Base-by-base conservation (phyloP, 2,113 vertebrate species). In the Ondatra zibethicus region DNA sequence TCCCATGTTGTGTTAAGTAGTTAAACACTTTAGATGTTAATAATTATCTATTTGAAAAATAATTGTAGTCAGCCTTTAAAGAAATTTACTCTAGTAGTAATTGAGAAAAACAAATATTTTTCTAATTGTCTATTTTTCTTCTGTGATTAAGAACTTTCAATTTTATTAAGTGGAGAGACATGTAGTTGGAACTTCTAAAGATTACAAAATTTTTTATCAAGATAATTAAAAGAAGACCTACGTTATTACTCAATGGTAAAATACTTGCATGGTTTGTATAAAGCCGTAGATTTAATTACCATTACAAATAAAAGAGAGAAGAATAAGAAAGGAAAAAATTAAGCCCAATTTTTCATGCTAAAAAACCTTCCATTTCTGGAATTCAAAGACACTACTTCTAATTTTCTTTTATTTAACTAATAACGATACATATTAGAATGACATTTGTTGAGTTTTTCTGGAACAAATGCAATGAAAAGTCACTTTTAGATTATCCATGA, bases 121-220 rank as follows among this genome's bases (percentile, higher is more conserved):
- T 72, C 10, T n/a, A 36, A 13, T 11, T 36, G 23, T 3, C 31
- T 80, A 63, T 90, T 90, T 94, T 92, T 94, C 39, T 88, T 14
- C 25, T 93, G 47, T 68, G 45, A 89, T 92, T 86, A 81, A 97
- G 31, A 94, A 65, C 70, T 94, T 94, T 75, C n/a, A 55, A 81
- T 93, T 72, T 89, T 94, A 88, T 36, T 55, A 78, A 75, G 77
- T 85, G 10, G 36, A 12, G 36, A 95, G 29, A 5, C 70, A 85
- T 76, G 12, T 9, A 92, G 11, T 73, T 92, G 16, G 4, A 89
- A 94, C 1, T 33, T 92, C 25, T n/a, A 29, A 47, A 81, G 39
- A 61, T 80, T 84, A 52, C 29, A 31, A 52, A n/a, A 6, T 55
- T 36, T 14, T 36, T 11, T 50, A 47, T 12, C 42, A 29, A 45